phyloP scores from a whole-genome alignment of 2,888 invertebrate genomes.

The Syrista parreyssii region DNA sequence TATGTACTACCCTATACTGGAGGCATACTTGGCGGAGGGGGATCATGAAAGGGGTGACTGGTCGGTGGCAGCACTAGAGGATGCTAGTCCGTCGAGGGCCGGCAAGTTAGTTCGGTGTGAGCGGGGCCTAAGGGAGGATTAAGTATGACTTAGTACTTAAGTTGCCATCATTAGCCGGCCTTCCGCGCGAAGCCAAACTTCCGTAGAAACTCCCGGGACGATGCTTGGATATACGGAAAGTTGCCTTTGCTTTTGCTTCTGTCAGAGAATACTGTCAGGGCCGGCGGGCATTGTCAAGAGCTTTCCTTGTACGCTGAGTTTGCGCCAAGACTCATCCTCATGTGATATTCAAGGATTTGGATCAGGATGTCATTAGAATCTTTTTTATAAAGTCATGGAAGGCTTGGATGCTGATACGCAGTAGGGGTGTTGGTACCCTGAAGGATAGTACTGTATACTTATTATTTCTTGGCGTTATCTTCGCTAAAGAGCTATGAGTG shows the following conservation, averaged over 20 bases:
- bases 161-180: slow-evolving; percentile 60
- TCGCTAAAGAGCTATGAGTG: slow-evolving; percentile 51
- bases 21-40: not conserved
- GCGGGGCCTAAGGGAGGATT: slow-evolving; percentile 42
- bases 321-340: not conserved
- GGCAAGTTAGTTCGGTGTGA: slow-evolving; percentile 7
- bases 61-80: slow-evolving; percentile 20
- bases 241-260: not conserved
- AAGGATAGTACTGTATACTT: not conserved
- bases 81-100: slow-evolving; percentile 14
- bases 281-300: not conserved
- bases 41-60: slow-evolving; percentile 1
- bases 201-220: not conserved
- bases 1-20: not conserved
- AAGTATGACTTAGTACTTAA: slow-evolving; percentile 63
- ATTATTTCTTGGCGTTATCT: slow-evolving; percentile 18
- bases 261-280: not conserved
- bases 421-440: not conserved
- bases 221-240: slow-evolving; percentile 10
- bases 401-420: not conserved
- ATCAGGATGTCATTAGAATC: not conserved
- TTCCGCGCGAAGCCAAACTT: slow-evolving; percentile 30
- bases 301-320: not conserved
- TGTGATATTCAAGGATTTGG: not conserved
- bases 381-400: not conserved